phyloP scores from a whole-genome alignment of 2,113 vertebrate genomes.

The Anas platyrhynchos region DNA sequence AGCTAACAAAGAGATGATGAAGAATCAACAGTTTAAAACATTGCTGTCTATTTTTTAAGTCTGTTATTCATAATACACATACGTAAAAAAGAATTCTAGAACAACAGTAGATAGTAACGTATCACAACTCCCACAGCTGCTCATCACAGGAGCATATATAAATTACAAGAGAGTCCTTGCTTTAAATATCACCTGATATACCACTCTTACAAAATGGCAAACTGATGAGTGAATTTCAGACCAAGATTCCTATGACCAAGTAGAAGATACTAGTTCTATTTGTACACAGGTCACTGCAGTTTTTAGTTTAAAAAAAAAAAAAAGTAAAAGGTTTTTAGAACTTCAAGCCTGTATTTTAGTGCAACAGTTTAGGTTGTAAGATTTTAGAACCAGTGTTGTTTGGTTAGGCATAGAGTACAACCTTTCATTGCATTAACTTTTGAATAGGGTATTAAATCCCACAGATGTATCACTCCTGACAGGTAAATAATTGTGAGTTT shows the following conservation, averaged over 20 bases:
- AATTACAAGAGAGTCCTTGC: background rate
- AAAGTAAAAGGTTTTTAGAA: background rate
- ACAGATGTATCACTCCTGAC: background rate
- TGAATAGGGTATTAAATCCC: background rate
- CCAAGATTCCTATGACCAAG: background rate
- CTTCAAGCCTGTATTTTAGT: background rate
- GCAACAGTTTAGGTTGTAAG: background rate
- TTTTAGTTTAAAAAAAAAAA: background rate
- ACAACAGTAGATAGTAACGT: background rate
- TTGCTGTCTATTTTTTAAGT: background rate
- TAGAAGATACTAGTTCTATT: background rate
- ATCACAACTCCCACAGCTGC: background rate
- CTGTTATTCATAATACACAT: fast-evolving
- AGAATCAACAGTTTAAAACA: background rate
- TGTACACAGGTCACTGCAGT: background rate
- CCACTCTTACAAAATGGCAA: background rate
- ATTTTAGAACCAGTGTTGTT: background rate
- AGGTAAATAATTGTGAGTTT: background rate
- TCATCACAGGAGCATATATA: background rate
- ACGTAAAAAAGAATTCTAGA: background rate
- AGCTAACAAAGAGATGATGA: background rate
- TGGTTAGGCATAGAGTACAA: background rate
- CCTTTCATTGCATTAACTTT: background rate
- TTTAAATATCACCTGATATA: background rate
- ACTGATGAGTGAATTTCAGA: background rate